phyloP scores from a whole-genome alignment of 2,113 vertebrate genomes.

The Litocranius walleri region DNA sequence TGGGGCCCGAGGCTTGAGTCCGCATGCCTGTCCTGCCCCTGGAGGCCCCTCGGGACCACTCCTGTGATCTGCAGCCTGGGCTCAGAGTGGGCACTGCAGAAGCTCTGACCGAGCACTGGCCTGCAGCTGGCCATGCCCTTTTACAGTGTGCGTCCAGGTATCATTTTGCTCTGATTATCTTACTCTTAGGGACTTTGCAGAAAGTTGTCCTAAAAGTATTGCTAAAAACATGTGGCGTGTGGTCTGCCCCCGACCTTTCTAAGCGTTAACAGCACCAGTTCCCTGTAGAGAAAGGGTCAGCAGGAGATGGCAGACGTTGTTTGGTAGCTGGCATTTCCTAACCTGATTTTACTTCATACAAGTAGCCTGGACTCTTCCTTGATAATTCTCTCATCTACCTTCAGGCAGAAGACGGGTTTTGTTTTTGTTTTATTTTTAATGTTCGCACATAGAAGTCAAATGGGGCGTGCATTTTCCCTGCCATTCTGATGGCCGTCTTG shows the following conservation, averaged over 20 bases:
- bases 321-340: neutral
- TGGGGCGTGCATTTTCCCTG: neutral
- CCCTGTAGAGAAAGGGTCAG: neutral
- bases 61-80: neutral
- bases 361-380: neutral
- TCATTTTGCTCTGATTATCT: neutral
- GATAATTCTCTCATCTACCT: neutral
- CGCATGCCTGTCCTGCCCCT: neutral
- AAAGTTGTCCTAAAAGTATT: neutral
- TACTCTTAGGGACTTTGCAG: neutral
- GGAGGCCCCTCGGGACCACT: rapidly evolving
- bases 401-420: neutral
- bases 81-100: neutral
- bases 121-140: neutral
- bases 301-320: neutral
- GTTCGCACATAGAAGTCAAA: neutral
- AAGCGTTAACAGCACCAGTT: neutral
- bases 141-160: neutral
- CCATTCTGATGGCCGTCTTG: neutral
- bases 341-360: neutral
- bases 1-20: neutral
- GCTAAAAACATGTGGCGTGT: neutral
- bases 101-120: neutral
- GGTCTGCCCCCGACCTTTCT: neutral
- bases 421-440: neutral